Evolutionary conservation across 2,113 vertebrate species (phyloP).

Genomic region (Cervus canadensis): DNA sequence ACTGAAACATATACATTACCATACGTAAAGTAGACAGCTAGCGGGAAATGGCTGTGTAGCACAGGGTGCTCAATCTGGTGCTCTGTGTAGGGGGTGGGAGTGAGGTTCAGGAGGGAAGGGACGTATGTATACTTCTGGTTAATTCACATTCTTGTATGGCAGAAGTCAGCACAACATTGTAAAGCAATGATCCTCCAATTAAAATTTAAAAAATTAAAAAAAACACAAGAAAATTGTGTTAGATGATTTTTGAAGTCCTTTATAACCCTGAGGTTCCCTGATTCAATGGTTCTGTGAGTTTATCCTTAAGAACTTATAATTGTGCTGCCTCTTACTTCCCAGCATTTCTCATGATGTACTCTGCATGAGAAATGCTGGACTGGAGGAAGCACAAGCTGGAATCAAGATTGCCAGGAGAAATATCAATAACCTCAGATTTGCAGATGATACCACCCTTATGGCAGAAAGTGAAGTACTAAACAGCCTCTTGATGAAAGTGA

Average conservation of each 20-base stretch:
- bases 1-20: background rate
- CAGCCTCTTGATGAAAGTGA: too few species aligned
- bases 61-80: background rate
- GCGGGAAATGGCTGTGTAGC: background rate
- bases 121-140: background rate
- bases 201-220: background rate
- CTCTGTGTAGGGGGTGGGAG: background rate
- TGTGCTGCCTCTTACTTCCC: background rate
- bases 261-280: background rate
- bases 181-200: background rate
- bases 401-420: too few species aligned
- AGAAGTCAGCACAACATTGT: background rate
- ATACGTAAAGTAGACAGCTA: background rate
- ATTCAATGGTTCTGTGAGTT: background rate
- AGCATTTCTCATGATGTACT: background rate
- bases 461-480: too few species aligned
- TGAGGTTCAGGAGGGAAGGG: background rate
- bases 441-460: too few species aligned
- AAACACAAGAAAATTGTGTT: background rate
- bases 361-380: too few species aligned
- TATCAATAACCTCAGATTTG: too few species aligned
- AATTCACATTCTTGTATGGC: background rate
- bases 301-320: background rate
- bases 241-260: constrained; percentile 11
- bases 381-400: too few species aligned